phyloP scores from a whole-genome alignment of 2,113 vertebrate genomes.

The Clinocottus analis region DNA sequence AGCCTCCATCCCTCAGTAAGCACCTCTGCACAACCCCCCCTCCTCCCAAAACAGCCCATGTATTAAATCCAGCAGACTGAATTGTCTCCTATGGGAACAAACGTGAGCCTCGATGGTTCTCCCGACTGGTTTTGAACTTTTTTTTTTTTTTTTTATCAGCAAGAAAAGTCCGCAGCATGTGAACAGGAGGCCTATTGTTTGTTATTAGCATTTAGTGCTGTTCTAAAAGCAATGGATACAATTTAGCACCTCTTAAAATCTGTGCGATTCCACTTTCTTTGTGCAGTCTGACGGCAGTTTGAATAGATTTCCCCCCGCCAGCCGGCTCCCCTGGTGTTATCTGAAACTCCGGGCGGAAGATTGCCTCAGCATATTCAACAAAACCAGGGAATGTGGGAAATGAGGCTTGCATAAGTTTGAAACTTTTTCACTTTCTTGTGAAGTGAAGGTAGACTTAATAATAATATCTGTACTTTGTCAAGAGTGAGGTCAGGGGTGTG shows the following conservation, averaged over 20 bases:
- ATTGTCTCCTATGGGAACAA: conserved; percentile 33
- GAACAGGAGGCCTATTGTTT: not conserved
- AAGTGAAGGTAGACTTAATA: conserved; percentile 21
- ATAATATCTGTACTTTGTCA: conserved; percentile 18
- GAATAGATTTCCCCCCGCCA: conserved; percentile 43
- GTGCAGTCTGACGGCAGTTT: conserved; percentile 41
- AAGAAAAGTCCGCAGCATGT: conserved; percentile 8
- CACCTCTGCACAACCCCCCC: conserved; percentile 47
- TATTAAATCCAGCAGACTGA: conserved; percentile 39
- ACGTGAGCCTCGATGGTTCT: not conserved
- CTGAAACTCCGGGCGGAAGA: conserved; percentile 55
- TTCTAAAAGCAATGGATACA: conserved; percentile 24
- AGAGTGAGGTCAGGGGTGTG: conserved; percentile 13
- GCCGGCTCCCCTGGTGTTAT: conserved; percentile 38
- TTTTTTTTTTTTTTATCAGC: too few species aligned
- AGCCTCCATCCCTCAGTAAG: conserved; percentile 47
- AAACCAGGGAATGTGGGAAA: conserved; percentile 45
- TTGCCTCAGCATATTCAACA: conserved; percentile 71
- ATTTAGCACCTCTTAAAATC: conserved; percentile 16
- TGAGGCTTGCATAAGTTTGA: conserved; percentile 1
- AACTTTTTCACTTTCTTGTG: conserved; percentile 29
- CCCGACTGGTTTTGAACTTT: not conserved
- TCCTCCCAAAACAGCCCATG: conserved; percentile 22
- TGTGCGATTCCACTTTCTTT: conserved; percentile 30
- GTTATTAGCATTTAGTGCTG: conserved; percentile 8